These are phyloP conservation scores for Euzetes globulus DNA, from an alignment of 2,888 invertebrate genomes.

Conservation along the genomic window DNA sequence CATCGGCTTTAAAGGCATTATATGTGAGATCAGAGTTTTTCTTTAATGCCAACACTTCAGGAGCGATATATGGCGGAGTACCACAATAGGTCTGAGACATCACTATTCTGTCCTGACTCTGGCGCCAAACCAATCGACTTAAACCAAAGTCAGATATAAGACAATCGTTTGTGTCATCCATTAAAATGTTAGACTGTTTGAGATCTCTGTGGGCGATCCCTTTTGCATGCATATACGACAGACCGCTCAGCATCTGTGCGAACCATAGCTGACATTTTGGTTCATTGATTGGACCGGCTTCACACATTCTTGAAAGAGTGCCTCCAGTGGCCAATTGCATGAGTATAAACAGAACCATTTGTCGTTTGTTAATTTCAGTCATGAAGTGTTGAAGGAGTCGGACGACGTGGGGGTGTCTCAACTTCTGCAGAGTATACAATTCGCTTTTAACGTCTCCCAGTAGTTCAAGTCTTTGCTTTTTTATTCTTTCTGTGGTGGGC, in stretches of 20 bases:
- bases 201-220: conserved; percentile 34
- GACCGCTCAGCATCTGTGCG: conserved; percentile 27
- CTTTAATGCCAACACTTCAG: background rate
- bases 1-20: background rate
- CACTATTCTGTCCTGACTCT: background rate
- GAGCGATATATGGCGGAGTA: conserved; percentile 35
- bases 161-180: background rate
- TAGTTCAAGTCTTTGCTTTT: background rate
- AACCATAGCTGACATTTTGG: background rate
- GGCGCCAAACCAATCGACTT: conserved; percentile 20
- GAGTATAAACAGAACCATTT: background rate
- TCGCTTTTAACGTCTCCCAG: background rate
- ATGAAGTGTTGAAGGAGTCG: background rate
- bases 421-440: background rate
- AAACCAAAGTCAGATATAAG: conserved; percentile 34
- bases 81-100: conserved; percentile 32
- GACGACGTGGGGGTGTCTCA: background rate
- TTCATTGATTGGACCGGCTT: background rate
- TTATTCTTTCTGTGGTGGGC: background rate
- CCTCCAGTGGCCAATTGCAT: conserved; percentile 19
- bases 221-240: conserved; percentile 18
- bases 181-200: conserved; percentile 28
- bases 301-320: conserved; percentile 46
- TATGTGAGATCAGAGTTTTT: background rate
- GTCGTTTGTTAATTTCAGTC: background rate